Evolutionary conservation across 2,888 invertebrate species (phyloP).

Genomic region (Tromatobia lineatoria): DNA sequence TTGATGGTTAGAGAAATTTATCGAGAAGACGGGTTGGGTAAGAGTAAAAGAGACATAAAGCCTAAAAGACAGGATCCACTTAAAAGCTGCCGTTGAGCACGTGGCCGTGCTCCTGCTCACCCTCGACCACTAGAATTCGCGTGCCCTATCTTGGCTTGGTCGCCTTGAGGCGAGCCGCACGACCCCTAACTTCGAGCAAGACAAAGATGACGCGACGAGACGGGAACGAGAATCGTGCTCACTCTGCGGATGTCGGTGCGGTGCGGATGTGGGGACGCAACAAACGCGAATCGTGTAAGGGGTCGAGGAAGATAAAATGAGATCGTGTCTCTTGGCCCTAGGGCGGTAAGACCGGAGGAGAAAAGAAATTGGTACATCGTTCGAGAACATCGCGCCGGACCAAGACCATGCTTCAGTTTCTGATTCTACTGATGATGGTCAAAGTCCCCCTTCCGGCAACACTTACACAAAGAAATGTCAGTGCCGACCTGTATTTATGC

Average conservation of each 20-base stretch:
- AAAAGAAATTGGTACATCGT: constrained; percentile 84
- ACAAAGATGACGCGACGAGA: constrained; percentile 46
- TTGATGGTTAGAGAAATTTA: constrained; percentile 56
- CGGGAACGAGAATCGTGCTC: constrained; percentile 58
- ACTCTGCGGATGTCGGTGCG: constrained; percentile 59
- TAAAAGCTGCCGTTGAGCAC: constrained; percentile 73
- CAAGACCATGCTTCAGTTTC: constrained; percentile 28
- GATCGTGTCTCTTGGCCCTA: constrained; percentile 81
- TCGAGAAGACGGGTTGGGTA: constrained; percentile 47
- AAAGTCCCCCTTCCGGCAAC: constrained; percentile 37
- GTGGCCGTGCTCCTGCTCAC: constrained; percentile 71
- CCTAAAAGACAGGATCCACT: constrained; percentile 78
- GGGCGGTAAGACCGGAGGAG: constrained; percentile 75
- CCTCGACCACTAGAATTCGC: constrained; percentile 75
- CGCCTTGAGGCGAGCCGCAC: constrained; percentile 77
- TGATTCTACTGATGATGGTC: constrained; percentile 56
- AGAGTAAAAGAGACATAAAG: constrained; percentile 63
- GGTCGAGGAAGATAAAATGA: constrained; percentile 84
- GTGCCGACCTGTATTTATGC: constrained; percentile 20
- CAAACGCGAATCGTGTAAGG: constrained; percentile 84
- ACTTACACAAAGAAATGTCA: constrained; percentile 31
- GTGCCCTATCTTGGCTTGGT: constrained; percentile 82
- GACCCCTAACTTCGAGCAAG: constrained; percentile 43
- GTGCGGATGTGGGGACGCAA: constrained; percentile 77
- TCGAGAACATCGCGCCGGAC: constrained; percentile 76